phyloP scores from a whole-genome alignment of 2,113 vertebrate genomes.

The Neolamprologus devosi region DNA sequence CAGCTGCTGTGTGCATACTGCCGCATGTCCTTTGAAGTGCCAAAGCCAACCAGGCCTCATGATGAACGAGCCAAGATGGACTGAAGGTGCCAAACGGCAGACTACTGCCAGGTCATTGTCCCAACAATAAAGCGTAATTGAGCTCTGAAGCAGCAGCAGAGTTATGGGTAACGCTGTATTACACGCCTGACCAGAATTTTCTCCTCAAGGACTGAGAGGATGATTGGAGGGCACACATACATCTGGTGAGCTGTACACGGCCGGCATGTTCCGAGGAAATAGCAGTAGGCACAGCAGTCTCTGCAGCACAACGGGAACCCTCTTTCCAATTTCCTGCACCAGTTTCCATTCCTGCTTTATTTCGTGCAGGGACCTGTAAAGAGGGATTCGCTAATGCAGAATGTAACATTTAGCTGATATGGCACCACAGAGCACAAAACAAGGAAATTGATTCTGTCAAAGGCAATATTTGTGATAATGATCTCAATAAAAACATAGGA shows the following conservation, averaged over 20 bases:
- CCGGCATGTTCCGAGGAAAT: conserved; percentile 47
- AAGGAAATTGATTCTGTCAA: conserved; percentile 49
- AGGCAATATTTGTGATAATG: conserved; percentile 61
- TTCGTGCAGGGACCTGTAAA: conserved; percentile 49
- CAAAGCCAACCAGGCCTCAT: neutral
- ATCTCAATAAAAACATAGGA: conserved; percentile 41
- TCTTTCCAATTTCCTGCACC: conserved; percentile 67
- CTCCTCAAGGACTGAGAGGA: conserved; percentile 5
- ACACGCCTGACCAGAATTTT: conserved; percentile 23
- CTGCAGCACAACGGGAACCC: conserved; percentile 56
- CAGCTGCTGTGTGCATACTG: conserved; percentile 47
- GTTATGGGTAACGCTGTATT: neutral
- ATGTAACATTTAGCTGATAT: conserved; percentile 46
- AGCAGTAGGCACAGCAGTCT: conserved; percentile 41
- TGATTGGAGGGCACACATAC: conserved; percentile 15
- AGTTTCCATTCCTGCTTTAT: conserved; percentile 56
- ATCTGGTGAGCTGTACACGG: conserved; percentile 37
- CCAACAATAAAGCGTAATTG: conserved; percentile 15
- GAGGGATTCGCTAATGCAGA: conserved; percentile 21
- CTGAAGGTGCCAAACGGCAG: conserved; percentile 16
- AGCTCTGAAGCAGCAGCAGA: conserved; percentile 18
- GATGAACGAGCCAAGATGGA: conserved; percentile 9
- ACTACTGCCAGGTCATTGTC: neutral
- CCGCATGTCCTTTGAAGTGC: conserved; percentile 32
- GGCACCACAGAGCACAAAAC: conserved; percentile 38